Evolutionary conservation across 1,140 invertebrate species (phyloP), one percentile per base, ranked within the genome.

Genomic region (Physella acuta): DNA sequence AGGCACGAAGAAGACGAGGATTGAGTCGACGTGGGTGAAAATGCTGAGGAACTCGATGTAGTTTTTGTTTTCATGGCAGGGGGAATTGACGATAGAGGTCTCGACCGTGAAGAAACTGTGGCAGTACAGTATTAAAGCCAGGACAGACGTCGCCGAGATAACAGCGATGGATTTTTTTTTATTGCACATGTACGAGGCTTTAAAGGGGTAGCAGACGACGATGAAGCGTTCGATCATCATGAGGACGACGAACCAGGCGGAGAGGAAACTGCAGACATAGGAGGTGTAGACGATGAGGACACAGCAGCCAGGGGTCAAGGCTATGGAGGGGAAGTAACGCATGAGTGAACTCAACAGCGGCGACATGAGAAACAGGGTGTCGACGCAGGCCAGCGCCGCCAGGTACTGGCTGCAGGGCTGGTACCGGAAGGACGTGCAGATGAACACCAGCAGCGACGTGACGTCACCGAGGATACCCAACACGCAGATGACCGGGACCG

Each of bases 401-500:
- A 90, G 72, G 67, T 89, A 90, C 39, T 88, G 88, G 56, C 87
- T 88, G 1, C 88, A 89, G 39, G 88, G 88, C 3, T 88, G 79
- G 78, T 87, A 85, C 58, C 86, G 87, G 4, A 89, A 76, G 66
- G 88, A 87, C 0, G 88, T 89, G 61, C 85, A 87, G 0, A 88
- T 74, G 69, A 90, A 89, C 0, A 89, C 88, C 0, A 88, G 68
- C 72, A 87, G 88, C 0, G 87, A 88, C 2, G 88, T 69, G 0
- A 87, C 70, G 63, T 89, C 89, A 0, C 89, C 88, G 0, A 88
- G 71, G 3, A 89, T 74, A 0, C 89, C 89, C 2, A 89, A 52
- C 0, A 70, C 60, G 20, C 88, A 87, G 8, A 89, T 88, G 2
- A 81, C 73, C 0, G 88, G 88, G 1, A 89, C 86, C 71, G 87